Conservation (phyloP, 92 coral and sea anemone species). For the Blastomussa wellsi region DNA sequence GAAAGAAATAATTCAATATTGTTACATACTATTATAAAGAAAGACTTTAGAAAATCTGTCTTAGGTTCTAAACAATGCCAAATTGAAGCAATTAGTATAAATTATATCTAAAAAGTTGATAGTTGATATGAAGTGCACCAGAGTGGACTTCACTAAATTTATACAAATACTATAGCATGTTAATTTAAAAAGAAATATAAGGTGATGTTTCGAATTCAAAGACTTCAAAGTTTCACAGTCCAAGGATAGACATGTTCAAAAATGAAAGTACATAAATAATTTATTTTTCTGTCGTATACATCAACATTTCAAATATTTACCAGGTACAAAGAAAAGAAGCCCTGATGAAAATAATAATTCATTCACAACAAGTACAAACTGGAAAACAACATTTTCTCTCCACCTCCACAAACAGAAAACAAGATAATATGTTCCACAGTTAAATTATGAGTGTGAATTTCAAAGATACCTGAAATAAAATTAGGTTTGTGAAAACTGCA, state of each 20-base stretch:
- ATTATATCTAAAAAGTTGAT: background rate
- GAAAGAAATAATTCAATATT: background rate
- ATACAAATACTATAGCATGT: background rate
- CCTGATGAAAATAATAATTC: background rate
- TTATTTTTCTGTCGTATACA: conserved; percentile 39
- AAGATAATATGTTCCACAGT: too few relatives aligned
- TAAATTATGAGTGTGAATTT: background rate
- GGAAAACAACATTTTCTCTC: background rate
- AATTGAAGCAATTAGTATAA: background rate
- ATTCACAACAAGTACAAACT: conserved; percentile 13
- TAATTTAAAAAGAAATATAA: background rate
- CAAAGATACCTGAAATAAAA: background rate
- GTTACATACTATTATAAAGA: background rate
- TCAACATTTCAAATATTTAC: conserved; percentile 45
- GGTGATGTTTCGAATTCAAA: background rate
- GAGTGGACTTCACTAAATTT: background rate
- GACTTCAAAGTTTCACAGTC: background rate
- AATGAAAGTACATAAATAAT: conserved; percentile 24
- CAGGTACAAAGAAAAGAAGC: conserved; percentile 42
- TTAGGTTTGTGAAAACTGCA: conserved; percentile 4
- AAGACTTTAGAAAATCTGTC: background rate
- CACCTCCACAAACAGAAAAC: too few relatives aligned
- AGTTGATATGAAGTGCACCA: background rate
- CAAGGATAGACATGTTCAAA: background rate
- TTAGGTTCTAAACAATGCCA: background rate